A percentile compares a stretch with the other conserved stretches of the same genome.
Conservation (phyloP, 2,113 vertebrate genomes). For the Hippoglossus stenolepis region DNA sequence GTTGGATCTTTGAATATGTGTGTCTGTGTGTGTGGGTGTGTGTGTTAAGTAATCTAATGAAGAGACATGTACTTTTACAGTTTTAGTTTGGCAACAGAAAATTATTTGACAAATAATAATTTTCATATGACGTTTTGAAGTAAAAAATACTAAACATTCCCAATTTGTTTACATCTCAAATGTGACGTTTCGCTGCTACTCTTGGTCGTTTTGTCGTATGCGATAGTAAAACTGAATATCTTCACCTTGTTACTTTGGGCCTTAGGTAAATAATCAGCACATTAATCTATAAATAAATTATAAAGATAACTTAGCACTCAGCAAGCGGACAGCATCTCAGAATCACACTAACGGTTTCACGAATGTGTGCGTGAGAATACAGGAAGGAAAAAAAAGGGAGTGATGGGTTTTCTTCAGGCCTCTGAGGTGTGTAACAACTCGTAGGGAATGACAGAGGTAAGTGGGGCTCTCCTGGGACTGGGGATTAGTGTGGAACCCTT, state of each 20-base stretch:
- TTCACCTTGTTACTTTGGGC: no score
- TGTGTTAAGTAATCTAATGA: no score
- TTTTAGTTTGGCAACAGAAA: no score
- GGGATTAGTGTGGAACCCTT: constrained; percentile 72
- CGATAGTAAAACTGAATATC: not conserved
- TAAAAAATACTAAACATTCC: not conserved
- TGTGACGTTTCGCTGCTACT: not conserved
- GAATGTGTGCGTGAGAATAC: not conserved
- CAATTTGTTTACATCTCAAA: not conserved
- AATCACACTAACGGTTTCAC: not conserved
- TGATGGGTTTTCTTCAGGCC: constrained; percentile 16
- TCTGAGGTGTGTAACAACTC: constrained; percentile 49
- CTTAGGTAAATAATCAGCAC: not conserved
- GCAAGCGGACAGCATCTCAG: not conserved
- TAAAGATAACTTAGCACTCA: not conserved
- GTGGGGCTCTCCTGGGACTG: constrained; percentile 54
- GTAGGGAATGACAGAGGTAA: constrained; percentile 60
- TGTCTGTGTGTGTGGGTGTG: no score
- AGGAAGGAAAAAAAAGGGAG: not conserved
- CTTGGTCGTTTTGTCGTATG: not conserved
- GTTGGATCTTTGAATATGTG: no score
- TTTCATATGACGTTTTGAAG: not conserved
- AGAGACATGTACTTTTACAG: no score
- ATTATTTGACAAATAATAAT: no score
- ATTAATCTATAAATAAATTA: not conserved